Evolutionary conservation across 1,140 invertebrate species (phyloP).

Genomic region (Bradynema listronoti): DNA sequence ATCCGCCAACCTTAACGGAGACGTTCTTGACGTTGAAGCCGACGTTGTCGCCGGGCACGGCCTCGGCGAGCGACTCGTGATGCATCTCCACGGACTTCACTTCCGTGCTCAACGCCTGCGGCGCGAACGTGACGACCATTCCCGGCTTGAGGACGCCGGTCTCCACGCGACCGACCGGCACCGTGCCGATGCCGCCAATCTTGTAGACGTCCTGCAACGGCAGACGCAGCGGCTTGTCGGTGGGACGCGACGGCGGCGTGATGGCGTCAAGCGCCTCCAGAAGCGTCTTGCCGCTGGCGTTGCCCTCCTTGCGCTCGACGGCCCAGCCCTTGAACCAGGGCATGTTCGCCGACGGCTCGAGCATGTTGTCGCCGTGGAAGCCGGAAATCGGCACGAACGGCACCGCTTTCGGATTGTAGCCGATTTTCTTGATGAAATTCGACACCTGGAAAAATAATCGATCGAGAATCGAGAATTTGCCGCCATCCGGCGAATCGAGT

Average conservation of each 20-base stretch:
- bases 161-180: conserved; percentile 95
- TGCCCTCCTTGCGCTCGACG: conserved; percentile 82
- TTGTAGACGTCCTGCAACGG: conserved; percentile 98
- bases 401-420: conserved; percentile 89
- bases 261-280: conserved; percentile 93
- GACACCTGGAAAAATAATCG: too few relatives aligned
- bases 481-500: too few relatives aligned
- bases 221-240: conserved; percentile 87
- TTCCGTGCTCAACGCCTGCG: conserved; percentile 86
- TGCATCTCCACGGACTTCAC: conserved; percentile 99
- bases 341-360: conserved; percentile 85
- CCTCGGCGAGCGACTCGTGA: conserved; percentile 78
- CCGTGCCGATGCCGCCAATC: conserved; percentile 98
- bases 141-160: conserved; percentile 95
- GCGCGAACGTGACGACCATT: conserved; percentile 97
- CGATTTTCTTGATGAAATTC: conserved; percentile 90
- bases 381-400: conserved; percentile 97
- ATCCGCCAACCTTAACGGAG: conserved; percentile 93
- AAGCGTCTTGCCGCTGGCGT: conserved; percentile 75
- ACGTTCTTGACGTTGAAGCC: conserved; percentile 99
- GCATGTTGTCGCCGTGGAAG: conserved; percentile 76
- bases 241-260: conserved; percentile 82
- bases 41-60: conserved; percentile 86
- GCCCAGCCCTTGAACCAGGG: conserved; percentile 92
- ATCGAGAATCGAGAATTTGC: too few relatives aligned